Conservation (phyloP, 53 echinoderm and acorn worm species). For the Luidia sarsii region DNA sequence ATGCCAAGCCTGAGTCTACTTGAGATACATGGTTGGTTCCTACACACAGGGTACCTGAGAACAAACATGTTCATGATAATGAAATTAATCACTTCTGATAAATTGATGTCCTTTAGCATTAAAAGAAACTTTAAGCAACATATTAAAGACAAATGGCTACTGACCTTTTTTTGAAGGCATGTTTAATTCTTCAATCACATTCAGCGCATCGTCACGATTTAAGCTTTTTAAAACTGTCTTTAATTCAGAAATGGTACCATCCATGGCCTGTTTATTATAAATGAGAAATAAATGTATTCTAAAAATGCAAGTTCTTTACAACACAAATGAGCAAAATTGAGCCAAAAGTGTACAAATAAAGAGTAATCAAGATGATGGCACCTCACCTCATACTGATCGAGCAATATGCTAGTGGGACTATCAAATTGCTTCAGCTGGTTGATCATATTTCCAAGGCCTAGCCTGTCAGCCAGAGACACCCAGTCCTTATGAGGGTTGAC, state of each 20-base stretch:
- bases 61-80: too few relatives aligned
- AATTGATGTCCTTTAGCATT: too few relatives aligned
- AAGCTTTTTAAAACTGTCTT: slow-evolving; percentile 58
- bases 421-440: slow-evolving; percentile 66
- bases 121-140: too few relatives aligned
- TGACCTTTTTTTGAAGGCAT: slow-evolving; percentile 10
- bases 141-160: too few relatives aligned
- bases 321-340: too few relatives aligned
- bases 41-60: too few relatives aligned
- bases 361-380: too few relatives aligned
- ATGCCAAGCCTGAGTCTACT: slow-evolving; percentile 24
- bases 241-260: slow-evolving; percentile 88
- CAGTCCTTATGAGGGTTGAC: slow-evolving; percentile 68
- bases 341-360: too few relatives aligned
- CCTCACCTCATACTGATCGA: slow-evolving; percentile 90
- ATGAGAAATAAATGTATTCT: not conserved
- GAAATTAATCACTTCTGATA: too few relatives aligned
- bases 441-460: slow-evolving; percentile 90
- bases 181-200: slow-evolving; percentile 44
- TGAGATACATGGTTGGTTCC: not conserved
- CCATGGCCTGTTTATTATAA: slow-evolving; percentile 71
- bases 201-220: slow-evolving; percentile 69
- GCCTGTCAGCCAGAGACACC: slow-evolving; percentile 73
- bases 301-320: not conserved
- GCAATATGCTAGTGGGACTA: slow-evolving; percentile 78